Base-by-base conservation (phyloP, 2,113 vertebrate species). In the Scolopax mira region DNA sequence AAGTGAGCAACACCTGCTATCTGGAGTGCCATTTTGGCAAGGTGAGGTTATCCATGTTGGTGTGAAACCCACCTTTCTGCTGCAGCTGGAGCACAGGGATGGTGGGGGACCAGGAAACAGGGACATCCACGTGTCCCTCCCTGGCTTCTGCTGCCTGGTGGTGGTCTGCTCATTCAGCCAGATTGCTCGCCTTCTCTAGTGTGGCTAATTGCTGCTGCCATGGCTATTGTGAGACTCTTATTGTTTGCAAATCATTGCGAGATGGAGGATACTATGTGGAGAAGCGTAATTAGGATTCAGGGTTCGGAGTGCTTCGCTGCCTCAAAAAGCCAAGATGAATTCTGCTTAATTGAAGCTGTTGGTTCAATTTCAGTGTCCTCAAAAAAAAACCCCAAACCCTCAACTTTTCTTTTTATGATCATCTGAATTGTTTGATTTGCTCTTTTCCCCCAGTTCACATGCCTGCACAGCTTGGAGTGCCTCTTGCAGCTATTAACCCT, bases 101-200 rank as follows among this genome's bases (percentile, higher is more conserved):
- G 0, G 9, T 35, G n/a, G 7, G 17, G 6, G 37, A 18, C 13
- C 1, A 6, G 28, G 25, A 33, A 66, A n/a, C 0, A 0, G 57
- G 31, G n/a, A 13, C 21, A 39, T 86, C 79, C 51, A 18, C 0
- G 1, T 58, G 54, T 65, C 60, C 28, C 6, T 93, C 25, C 27
- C 31, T 48, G n/a, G 39, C 9, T 79, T 49, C 44, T 89, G 37
- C 13, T 80, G 49, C 44, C n/a, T 39, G 57, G 22, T 41, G 17
- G 17, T 66, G 42, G 33, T 54, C 70, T 80, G 54, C 35, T 73
- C 7, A 2, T 83, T 79, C 42, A 84, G 61, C 37, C 67, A 11
- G 21, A 46, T 79, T 73, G 51, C 46, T 66, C 27, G 14, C 35
- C 71, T 72, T 27, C 62, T 74, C 54, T 65, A 52, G 70, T 2